These are phyloP conservation scores for Heliangelus exortis DNA, from an alignment of 2,797 vertebrate species.

Conservation along the genomic window DNA sequence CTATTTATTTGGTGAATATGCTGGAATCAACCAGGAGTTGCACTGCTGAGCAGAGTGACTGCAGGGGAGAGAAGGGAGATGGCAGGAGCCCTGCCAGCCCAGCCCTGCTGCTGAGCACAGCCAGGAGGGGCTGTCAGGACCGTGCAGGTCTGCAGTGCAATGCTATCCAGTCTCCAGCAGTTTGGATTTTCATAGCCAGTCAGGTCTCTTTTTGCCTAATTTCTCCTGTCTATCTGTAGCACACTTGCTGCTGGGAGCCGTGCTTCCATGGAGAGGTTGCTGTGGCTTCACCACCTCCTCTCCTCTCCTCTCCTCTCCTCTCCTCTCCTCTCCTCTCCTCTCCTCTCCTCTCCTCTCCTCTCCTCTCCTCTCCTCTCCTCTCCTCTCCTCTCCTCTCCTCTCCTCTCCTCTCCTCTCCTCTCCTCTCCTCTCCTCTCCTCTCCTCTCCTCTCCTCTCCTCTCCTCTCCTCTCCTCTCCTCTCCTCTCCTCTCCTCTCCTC, in stretches of 20 bases:
- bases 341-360: too few relatives aligned
- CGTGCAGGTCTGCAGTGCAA: fast-evolving
- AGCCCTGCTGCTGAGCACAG: fast-evolving
- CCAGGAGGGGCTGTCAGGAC: fast-evolving
- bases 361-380: not conserved
- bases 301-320: too few relatives aligned
- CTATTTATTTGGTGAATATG: not conserved
- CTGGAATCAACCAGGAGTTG: not conserved
- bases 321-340: too few relatives aligned
- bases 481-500: too few relatives aligned
- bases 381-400: conserved; percentile 7
- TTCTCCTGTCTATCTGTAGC: not conserved
- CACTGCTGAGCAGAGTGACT: fast-evolving
- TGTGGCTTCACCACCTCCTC: conserved; percentile 35
- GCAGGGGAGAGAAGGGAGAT: not conserved
- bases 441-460: too few relatives aligned
- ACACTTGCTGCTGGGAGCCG: not conserved
- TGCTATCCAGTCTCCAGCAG: not conserved
- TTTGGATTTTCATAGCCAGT: not conserved
- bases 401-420: not conserved
- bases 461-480: too few relatives aligned
- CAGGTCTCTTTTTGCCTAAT: not conserved
- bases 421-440: too few relatives aligned
- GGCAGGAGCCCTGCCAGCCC: not conserved
- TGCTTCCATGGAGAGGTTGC: conserved; percentile 47